Conservation (phyloP, 2,888 invertebrate genomes). For the Parnassius glacialis region DNA sequence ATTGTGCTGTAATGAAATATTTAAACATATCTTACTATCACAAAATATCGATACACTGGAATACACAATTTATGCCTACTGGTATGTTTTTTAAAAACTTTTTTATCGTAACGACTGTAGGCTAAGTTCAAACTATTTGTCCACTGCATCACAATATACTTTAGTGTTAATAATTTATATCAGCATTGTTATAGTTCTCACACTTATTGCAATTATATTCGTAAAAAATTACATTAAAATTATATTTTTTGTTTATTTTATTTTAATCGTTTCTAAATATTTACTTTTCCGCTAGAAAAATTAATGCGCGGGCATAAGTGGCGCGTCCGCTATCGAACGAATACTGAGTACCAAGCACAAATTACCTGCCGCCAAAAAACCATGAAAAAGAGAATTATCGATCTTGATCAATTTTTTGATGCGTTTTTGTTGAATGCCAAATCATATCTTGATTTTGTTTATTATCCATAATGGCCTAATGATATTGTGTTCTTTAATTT, state of each 20-base stretch:
- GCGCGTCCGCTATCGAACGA: conserved; percentile 10
- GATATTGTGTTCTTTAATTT: too few relatives aligned
- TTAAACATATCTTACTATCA: conserved; percentile 10
- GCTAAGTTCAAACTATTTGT: conserved; percentile 3
- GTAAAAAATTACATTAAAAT: not conserved
- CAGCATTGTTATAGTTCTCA: conserved; percentile 2
- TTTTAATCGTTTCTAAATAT: not conserved
- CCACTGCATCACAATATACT: conserved; percentile 11
- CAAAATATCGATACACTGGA: conserved; percentile 9
- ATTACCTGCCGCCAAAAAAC: conserved; percentile 12
- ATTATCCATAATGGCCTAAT: too few relatives aligned
- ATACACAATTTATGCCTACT: not conserved
- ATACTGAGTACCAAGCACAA: not conserved
- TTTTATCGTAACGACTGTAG: not conserved
- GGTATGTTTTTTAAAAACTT: not conserved
- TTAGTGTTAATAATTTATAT: conserved; percentile 1
- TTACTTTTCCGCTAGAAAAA: conserved; percentile 1
- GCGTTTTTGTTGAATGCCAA: too few relatives aligned
- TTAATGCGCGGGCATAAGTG: conserved; percentile 4
- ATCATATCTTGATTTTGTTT: too few relatives aligned
- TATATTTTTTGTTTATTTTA: not conserved
- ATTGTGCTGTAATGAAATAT: too few relatives aligned
- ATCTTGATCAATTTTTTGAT: conserved; percentile 8
- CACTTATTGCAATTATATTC: not conserved
- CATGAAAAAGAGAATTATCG: too few relatives aligned